These are phyloP conservation scores for Nicator chloris DNA, from an alignment of 2,113 vertebrate genomes.

Conservation along the genomic window DNA sequence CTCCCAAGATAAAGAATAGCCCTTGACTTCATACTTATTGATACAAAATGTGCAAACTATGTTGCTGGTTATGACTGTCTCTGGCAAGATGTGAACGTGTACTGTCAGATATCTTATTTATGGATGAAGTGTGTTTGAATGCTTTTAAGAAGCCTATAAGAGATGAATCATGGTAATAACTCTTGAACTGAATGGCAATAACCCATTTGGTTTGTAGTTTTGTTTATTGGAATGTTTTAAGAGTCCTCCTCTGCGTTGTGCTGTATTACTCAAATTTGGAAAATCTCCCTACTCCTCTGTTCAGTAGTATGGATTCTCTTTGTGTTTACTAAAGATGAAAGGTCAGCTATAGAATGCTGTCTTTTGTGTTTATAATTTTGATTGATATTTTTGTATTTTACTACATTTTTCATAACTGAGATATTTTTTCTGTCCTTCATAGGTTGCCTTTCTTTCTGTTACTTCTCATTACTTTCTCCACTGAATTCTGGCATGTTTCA, in stretches of 20 bases:
- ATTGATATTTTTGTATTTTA: background rate
- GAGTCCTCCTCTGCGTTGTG: accelerated
- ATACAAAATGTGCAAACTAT: background rate
- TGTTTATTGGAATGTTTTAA: background rate
- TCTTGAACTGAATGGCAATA: background rate
- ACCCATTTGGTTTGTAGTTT: background rate
- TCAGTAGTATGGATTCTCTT: background rate
- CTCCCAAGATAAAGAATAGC: no score
- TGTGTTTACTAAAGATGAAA: background rate
- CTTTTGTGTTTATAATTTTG: background rate
- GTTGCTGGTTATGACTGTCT: background rate
- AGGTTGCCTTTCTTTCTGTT: background rate
- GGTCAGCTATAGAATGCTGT: background rate
- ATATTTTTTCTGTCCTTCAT: background rate
- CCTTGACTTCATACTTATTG: background rate
- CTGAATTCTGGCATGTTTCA: background rate
- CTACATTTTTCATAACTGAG: background rate
- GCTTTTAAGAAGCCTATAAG: background rate
- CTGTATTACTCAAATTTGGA: background rate
- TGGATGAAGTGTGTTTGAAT: background rate
- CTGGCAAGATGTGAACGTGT: background rate
- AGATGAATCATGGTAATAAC: background rate
- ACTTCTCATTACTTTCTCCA: background rate
- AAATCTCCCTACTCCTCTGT: background rate
- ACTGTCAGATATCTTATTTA: background rate